phyloP scores from a whole-genome alignment of 1,140 invertebrate species.

The Lepidostoma basale region DNA sequence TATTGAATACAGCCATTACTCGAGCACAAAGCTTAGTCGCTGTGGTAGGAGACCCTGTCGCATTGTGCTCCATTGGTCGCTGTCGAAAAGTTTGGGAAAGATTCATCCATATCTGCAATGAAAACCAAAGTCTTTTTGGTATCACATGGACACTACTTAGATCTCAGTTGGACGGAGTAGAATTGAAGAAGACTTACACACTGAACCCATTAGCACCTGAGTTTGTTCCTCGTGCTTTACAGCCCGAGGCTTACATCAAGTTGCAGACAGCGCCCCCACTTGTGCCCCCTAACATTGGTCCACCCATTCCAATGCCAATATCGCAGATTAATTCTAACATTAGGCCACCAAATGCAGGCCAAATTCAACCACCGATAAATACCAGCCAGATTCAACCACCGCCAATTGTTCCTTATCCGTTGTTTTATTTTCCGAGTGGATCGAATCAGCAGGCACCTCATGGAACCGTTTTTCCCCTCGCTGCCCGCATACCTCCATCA shows the following conservation, averaged over 20 bases:
- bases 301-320: slow-evolving; percentile 46
- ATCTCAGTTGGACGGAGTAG: slow-evolving; percentile 73
- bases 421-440: slow-evolving; percentile 33
- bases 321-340: slow-evolving; percentile 39
- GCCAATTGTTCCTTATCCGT: slow-evolving; percentile 25
- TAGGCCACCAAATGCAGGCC: slow-evolving; percentile 48
- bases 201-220: slow-evolving; percentile 84
- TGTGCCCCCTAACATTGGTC: slow-evolving; percentile 38
- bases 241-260: slow-evolving; percentile 55
- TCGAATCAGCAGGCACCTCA: slow-evolving; percentile 46
- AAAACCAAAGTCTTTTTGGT: slow-evolving; percentile 78
- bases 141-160: slow-evolving; percentile 73
- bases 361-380: slow-evolving; percentile 36
- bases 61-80: slow-evolving; percentile 81
- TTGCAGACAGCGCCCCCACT: slow-evolving; percentile 41
- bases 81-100: slow-evolving; percentile 86
- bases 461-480: slow-evolving; percentile 34
- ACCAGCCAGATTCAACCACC: slow-evolving; percentile 21
- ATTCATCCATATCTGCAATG: slow-evolving; percentile 76
- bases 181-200: slow-evolving; percentile 75
- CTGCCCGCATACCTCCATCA: slow-evolving; percentile 25
- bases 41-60: slow-evolving; percentile 86
- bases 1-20: slow-evolving; percentile 87
- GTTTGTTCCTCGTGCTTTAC: slow-evolving; percentile 71
- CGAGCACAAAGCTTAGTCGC: slow-evolving; percentile 86